These are phyloP conservation scores for Furnarius figulus DNA, from an alignment of 2,113 vertebrate genomes.

Conservation along the genomic window DNA sequence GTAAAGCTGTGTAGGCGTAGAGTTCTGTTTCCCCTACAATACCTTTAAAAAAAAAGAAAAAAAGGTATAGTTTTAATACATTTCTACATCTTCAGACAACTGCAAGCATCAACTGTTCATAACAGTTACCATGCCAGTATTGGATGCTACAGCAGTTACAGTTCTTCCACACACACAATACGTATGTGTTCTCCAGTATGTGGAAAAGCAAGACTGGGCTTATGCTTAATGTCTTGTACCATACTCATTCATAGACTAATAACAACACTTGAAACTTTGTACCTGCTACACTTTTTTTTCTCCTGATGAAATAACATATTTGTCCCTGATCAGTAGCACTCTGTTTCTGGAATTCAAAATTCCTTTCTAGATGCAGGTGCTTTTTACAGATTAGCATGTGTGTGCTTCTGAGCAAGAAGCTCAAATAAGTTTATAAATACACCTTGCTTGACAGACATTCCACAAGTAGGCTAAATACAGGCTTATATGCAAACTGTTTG, in stretches of 20 bases:
- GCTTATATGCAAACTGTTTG: neutral
- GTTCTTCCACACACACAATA: neutral
- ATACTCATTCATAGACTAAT: neutral
- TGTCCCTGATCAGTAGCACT: neutral
- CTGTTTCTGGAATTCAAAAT: neutral
- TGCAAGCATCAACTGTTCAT: neutral
- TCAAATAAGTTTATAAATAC: neutral
- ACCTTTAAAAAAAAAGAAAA: neutral
- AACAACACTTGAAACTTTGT: neutral
- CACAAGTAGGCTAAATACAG: neutral
- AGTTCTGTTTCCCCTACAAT: neutral
- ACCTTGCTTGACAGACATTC: neutral
- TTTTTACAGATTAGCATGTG: neutral
- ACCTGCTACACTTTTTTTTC: neutral
- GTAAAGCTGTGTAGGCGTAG: neutral
- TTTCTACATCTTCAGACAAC: neutral
- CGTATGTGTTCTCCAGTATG: fast-evolving
- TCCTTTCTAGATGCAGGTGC: neutral
- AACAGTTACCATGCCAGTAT: neutral
- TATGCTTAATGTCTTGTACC: neutral
- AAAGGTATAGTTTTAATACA: neutral
- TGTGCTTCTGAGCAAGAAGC: neutral
- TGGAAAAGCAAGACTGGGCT: neutral
- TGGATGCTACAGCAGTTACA: neutral
- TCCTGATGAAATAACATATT: neutral